Evolutionary conservation across 2,797 vertebrate species (phyloP), one percentile per base, ranked within the genome.

Genomic region (Selene dorsalis): DNA sequence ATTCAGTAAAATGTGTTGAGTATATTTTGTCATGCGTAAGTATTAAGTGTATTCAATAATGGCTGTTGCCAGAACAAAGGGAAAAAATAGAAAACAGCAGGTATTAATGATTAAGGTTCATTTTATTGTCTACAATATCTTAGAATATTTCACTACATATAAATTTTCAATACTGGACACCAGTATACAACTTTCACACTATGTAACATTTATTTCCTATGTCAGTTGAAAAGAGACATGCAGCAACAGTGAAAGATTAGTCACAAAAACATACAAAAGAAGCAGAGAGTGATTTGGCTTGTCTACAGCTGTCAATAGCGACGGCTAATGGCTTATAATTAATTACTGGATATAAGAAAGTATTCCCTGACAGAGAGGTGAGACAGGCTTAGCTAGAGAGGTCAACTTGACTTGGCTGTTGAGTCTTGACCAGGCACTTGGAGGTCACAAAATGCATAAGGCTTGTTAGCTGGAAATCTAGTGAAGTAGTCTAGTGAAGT

Each of bases 381-480:
- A 32, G 66, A 66, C 4, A 76, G 30, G 32, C 48, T 30, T 68
- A 47, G 72, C 4, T 11, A 17, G 66, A 61, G 50, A 60, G 45
- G 68, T 75, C 56, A 20, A 32, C 38, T 64, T 26, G 53, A 72
- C 45, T 48, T 60, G 45, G 71, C 32, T 4, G 24, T 59, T 75
- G 57, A 68, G 59, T 66, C 78, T 67, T 81, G 20, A 87, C 75
- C 91, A 94, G 93, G 93, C 93, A 94, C 93, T 94, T 93, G 64
- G 81, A 18, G 65, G 80, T 88, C 63, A 84, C 43, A 82, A 81
- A 72, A 82, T 82, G 77, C 75, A 53, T 69, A 85, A 83, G 60
- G 79, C 79, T 83, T 77, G 28, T 28, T 58, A 84, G 58, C 75
- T 39, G 41, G 69, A 72, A 5, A 48, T 47, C 47, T 77, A 48